Conservation (phyloP, 2,888 invertebrate genomes). For the Hemistola chrysoprasaria region DNA sequence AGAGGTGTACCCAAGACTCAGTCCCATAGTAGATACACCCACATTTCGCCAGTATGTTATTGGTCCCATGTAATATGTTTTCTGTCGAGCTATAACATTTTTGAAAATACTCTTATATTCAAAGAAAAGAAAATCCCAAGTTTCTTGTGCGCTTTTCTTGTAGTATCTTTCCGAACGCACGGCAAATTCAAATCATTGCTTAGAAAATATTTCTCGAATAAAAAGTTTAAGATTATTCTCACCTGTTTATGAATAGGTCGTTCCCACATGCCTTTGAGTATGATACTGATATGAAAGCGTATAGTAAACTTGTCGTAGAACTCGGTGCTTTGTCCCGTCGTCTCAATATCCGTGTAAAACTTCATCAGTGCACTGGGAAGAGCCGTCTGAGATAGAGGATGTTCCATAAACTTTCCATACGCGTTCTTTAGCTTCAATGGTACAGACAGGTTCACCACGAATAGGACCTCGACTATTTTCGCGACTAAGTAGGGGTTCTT, state of each 20-base stretch:
- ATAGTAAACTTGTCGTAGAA: slow-evolving; percentile 99
- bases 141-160: too few relatives aligned
- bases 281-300: slow-evolving; percentile 98
- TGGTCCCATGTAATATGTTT: too few relatives aligned
- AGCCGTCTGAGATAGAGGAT: slow-evolving; percentile 87
- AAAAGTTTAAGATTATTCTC: too few relatives aligned
- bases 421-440: slow-evolving; percentile 79
- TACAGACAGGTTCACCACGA: slow-evolving; percentile 88
- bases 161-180: too few relatives aligned
- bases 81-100: too few relatives aligned
- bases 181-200: too few relatives aligned
- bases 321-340: slow-evolving; percentile 98
- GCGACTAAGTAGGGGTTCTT: slow-evolving; percentile 98
- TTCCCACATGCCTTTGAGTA: slow-evolving; percentile 98
- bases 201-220: too few relatives aligned
- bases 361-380: slow-evolving; percentile 97
- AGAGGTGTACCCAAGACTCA: too few relatives aligned
- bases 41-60: too few relatives aligned
- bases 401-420: slow-evolving; percentile 91
- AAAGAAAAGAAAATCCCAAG: too few relatives aligned
- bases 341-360: slow-evolving; percentile 99
- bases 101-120: too few relatives aligned
- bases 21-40: too few relatives aligned
- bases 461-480: slow-evolving; percentile 96
- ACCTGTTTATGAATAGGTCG: slow-evolving; percentile 89